Evolutionary conservation across 2,797 vertebrate genomes (phyloP).

Genomic region (Numenius phaeopus): DNA sequence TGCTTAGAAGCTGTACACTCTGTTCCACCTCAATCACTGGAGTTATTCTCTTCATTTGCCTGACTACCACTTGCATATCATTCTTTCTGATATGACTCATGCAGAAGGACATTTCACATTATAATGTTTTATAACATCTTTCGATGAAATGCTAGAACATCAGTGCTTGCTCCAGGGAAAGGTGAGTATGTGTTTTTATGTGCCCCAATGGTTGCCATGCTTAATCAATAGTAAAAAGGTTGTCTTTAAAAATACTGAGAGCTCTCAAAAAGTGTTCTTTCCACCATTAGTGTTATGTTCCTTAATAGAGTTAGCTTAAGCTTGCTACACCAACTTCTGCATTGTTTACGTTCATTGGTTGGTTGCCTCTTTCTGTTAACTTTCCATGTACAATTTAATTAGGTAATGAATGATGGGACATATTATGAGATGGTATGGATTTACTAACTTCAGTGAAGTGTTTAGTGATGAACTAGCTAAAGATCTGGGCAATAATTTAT

Average conservation of each 20-base stretch:
- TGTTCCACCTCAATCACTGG: rapidly evolving
- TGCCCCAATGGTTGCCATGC: not conserved
- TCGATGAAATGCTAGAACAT: conserved; percentile 32
- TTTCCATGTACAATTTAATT: conserved; percentile 28
- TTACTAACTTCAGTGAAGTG: not conserved
- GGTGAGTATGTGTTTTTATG: not conserved
- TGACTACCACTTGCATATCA: conserved; percentile 32
- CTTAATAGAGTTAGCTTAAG: conserved; percentile 40
- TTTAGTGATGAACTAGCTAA: not conserved
- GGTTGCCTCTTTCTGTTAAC: conserved; percentile 22
- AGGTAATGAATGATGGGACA: not conserved
- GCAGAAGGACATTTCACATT: not conserved
- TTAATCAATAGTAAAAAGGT: conserved; percentile 36
- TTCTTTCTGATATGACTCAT: conserved; percentile 22
- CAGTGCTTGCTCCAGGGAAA: conserved; percentile 59
- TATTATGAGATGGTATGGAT: not conserved
- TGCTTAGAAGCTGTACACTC: not conserved
- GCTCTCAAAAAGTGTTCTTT: conserved; percentile 37
- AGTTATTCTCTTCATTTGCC: conserved; percentile 34
- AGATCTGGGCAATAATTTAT: not conserved
- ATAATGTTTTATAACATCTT: conserved; percentile 62
- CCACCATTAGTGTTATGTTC: not conserved
- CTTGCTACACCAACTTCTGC: not conserved
- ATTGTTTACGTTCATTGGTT: not conserved
- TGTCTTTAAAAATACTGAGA: conserved; percentile 13